Evolutionary conservation across 2,797 vertebrate genomes (phyloP).

Genomic region (Hipposideros larvatus): DNA sequence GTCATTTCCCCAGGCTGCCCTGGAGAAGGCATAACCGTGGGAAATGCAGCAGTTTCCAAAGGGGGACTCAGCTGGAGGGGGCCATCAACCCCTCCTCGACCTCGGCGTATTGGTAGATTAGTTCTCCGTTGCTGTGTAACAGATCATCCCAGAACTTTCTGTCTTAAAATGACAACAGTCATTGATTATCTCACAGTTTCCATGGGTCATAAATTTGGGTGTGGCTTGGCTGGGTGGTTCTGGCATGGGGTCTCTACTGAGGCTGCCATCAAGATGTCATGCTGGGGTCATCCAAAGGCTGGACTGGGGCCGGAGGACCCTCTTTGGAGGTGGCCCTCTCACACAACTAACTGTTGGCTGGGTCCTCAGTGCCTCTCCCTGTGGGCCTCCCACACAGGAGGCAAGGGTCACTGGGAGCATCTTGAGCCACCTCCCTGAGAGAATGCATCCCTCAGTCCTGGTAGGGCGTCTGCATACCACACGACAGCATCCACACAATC

Average conservation of each 20-base stretch:
- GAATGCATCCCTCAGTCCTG: not conserved
- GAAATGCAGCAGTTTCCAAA: not conserved
- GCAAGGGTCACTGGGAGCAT: not conserved
- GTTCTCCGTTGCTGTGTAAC: not conserved
- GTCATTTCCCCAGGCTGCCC: not conserved
- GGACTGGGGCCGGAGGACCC: not conserved
- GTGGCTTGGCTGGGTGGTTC: not conserved
- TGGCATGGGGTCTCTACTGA: not conserved
- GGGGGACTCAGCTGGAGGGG: not conserved
- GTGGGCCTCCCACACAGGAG: not conserved
- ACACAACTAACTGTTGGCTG: not conserved
- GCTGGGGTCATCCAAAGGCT: not conserved
- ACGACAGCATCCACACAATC: not conserved
- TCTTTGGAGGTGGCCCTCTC: not conserved
- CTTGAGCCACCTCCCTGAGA: not conserved
- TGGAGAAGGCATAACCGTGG: not conserved
- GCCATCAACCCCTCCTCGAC: not conserved
- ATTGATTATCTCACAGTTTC: not conserved
- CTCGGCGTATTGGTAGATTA: not conserved
- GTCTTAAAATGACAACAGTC: not conserved
- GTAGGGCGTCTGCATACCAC: not conserved
- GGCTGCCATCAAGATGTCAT: not conserved
- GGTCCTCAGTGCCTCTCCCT: not conserved
- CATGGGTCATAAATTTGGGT: too few species aligned
- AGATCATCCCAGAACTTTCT: too few species aligned